Evolutionary conservation across 2,888 invertebrate species (phyloP), one percentile per base, ranked within the genome.

Genomic region (Andrena trimmerana): DNA sequence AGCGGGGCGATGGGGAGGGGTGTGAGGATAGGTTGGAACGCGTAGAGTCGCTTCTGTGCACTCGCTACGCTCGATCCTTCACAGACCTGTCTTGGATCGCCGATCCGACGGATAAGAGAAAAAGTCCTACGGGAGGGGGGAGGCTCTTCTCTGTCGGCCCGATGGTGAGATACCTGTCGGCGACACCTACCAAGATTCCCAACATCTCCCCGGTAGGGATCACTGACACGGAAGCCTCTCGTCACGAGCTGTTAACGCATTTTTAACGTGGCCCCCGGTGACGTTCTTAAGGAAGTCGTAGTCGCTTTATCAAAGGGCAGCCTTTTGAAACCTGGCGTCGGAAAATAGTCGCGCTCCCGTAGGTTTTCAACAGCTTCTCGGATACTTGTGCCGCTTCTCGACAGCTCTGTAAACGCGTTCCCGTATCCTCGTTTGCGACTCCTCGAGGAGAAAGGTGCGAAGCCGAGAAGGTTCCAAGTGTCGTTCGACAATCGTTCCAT

Each of bases 221-320:
- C 84, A 66, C 65, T 79, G 83, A 78, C 83, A 72, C 83, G 66
- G 31, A 48, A 72, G 71, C 59, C 54, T 65, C 83, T 84, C 75
- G 78, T 79, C 79, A 72, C 74, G 29, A 78, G 76, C 63, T 84
- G 79, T 81, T 82, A 73, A 81, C 82, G 77, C 66, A 73, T 75
- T 60, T 81, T 78, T 73, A 81, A 81, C 82, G 63, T 31, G 71
- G 71, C 33, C 50, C 60, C 52, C 66, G 20, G 82, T 50, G 69
- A 73, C 77, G 60, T 69, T 66, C 65, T 82, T 57, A 66, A 75
- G 78, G 36, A 54, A 52, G 52, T 79, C 50, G 10, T 48, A 27
- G 57, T 42, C 31, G 69, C 42, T 65, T 73, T 52, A 16, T 65
- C 52, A 29, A 73, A 81, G 68, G 31, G 42, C 24, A 31, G 33